Percentiles rank a stretch among this genome's conserved stretches.
Conservation (phyloP, 2,888 invertebrate genomes). For the Acanthosepion esculentum region DNA sequence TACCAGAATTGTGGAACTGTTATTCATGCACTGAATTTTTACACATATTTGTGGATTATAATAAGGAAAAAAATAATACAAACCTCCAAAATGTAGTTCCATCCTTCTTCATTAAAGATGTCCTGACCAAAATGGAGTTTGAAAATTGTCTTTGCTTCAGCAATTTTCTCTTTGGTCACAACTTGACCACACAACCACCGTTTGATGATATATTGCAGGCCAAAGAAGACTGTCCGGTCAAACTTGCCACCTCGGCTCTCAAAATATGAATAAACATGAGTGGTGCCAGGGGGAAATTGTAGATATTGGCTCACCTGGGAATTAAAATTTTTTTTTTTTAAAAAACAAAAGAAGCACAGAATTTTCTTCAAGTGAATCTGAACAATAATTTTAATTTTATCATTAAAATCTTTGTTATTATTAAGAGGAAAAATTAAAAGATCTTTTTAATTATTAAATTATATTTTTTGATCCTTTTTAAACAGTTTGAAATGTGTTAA, state of each 20-base stretch:
- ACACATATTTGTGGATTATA: background rate
- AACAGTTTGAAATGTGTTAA: too few relatives aligned
- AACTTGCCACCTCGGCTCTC: conserved; percentile 77
- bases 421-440: too few relatives aligned
- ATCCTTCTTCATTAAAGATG: conserved; percentile 76
- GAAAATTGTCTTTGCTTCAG: conserved; percentile 75
- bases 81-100: conserved; percentile 77
- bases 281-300: conserved; percentile 77
- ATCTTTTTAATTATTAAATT: too few relatives aligned
- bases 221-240: conserved; percentile 76
- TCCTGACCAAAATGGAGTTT: conserved; percentile 72
- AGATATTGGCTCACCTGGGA: conserved; percentile 75
- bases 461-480: too few relatives aligned
- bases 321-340: conserved; percentile 25
- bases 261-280: conserved; percentile 76
- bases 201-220: conserved; percentile 77
- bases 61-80: background rate
- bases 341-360: background rate
- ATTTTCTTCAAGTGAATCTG: background rate
- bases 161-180: conserved; percentile 75
- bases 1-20: too few relatives aligned
- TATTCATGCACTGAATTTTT: background rate
- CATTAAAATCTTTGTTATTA: too few relatives aligned
- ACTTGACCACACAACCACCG: conserved; percentile 75
- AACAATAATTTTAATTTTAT: too few relatives aligned